phyloP scores from a whole-genome alignment of 2,113 vertebrate genomes.

The Meriones unguiculatus region DNA sequence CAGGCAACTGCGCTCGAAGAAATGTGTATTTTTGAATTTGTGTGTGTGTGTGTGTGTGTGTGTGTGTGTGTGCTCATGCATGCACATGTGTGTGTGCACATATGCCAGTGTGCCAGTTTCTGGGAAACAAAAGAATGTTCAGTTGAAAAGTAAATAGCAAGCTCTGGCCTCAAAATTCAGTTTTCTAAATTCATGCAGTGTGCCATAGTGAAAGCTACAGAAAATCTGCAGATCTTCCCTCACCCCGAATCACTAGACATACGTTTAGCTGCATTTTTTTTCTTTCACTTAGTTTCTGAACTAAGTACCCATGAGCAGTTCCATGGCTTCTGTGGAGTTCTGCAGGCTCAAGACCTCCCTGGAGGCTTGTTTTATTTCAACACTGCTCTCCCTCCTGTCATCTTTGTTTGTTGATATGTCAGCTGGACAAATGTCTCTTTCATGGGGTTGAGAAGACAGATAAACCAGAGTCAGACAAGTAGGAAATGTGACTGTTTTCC shows the following conservation, averaged over 20 bases:
- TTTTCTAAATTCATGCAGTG: slow-evolving; percentile 26
- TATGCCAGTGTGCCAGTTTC: background rate
- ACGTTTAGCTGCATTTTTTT: background rate
- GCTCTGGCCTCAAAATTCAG: slow-evolving; percentile 12
- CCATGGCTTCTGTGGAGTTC: background rate
- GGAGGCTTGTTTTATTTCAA: background rate
- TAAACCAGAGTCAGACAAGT: slow-evolving; percentile 10
- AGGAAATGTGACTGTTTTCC: background rate
- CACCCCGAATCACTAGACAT: background rate
- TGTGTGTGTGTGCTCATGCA: fast-evolving
- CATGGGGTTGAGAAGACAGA: background rate
- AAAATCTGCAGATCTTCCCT: background rate
- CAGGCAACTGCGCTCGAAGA: slow-evolving; percentile 62
- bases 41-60: background rate
- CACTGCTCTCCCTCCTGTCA: background rate
- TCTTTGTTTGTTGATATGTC: slow-evolving; percentile 19
- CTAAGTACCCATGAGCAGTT: background rate
- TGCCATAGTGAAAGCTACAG: background rate
- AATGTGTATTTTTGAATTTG: slow-evolving; percentile 31
- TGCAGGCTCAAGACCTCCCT: background rate
- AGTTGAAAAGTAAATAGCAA: background rate
- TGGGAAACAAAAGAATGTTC: slow-evolving; percentile 3
- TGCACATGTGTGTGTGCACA: too few relatives aligned
- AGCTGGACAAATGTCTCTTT: background rate
- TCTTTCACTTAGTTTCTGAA: background rate